A percentile compares a stretch with the other conserved stretches of the same genome.
Evolutionary conservation across 2,888 invertebrate species (phyloP).

Genomic region (Gryllus longicercus): DNA sequence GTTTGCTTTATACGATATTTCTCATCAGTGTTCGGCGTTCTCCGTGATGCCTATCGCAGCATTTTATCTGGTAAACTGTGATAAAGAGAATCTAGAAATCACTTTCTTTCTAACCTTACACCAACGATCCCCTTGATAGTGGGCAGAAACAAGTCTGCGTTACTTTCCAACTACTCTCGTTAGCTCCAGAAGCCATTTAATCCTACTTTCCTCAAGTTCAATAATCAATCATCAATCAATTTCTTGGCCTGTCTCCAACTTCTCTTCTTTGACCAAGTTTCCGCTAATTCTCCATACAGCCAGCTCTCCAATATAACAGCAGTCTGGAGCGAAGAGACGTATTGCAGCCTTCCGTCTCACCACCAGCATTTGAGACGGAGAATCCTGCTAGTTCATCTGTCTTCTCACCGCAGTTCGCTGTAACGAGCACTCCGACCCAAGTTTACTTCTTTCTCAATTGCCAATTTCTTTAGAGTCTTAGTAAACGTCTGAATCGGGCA

Average conservation of each 20-base stretch:
- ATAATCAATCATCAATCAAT: conserved; percentile 17
- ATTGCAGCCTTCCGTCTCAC: background rate
- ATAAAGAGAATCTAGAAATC: too few species aligned
- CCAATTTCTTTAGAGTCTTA: background rate
- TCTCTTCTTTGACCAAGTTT: conserved; percentile 9
- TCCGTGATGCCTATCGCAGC: too few species aligned
- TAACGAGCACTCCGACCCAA: background rate
- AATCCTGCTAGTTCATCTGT: background rate
- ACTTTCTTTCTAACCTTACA: too few species aligned
- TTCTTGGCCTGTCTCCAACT: conserved; percentile 17
- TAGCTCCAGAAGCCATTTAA: background rate
- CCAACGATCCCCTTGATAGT: too few species aligned
- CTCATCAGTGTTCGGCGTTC: too few species aligned
- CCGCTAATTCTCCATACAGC: background rate
- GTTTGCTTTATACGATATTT: too few species aligned
- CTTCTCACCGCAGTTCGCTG: background rate
- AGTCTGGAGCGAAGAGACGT: background rate
- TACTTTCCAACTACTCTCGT: background rate
- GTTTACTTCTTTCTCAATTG: background rate
- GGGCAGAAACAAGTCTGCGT: background rate
- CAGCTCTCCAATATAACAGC: background rate
- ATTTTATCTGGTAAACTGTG: too few species aligned
- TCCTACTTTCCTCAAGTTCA: conserved; percentile 8
- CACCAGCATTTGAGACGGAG: background rate
- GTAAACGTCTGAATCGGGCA: too few species aligned